Evolutionary conservation across 1,140 invertebrate species (phyloP).

Genomic region (Bombus haemorrhoidalis): DNA sequence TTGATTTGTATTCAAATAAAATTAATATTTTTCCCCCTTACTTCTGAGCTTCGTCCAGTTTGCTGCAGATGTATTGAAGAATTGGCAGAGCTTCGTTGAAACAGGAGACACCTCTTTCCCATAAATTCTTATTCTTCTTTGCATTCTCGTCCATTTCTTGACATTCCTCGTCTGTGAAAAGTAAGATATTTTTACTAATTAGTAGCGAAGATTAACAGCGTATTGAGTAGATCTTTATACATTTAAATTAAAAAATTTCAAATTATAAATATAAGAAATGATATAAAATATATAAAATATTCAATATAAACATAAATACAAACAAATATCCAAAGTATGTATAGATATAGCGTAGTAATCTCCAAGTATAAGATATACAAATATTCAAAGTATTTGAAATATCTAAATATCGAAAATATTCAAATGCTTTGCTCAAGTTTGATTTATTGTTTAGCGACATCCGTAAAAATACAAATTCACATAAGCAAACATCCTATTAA

Average conservation of each 20-base stretch:
- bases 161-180: slow-evolving; percentile 88
- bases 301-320: not conserved
- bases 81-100: slow-evolving; percentile 95
- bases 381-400: not conserved
- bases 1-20: not conserved
- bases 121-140: slow-evolving; percentile 84
- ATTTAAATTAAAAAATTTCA: too few relatives aligned
- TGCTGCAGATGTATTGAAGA: slow-evolving; percentile 93
- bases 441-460: not conserved
- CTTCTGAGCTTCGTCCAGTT: slow-evolving; percentile 91
- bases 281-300: not conserved
- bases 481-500: not conserved
- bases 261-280: too few relatives aligned
- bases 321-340: not conserved
- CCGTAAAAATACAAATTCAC: not conserved
- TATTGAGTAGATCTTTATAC: too few relatives aligned
- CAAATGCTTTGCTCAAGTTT: not conserved
- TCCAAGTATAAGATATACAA: too few relatives aligned
- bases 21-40: slow-evolving; percentile 73
- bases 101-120: slow-evolving; percentile 89
- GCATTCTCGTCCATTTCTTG: slow-evolving; percentile 88
- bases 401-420: not conserved
- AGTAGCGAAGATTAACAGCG: too few relatives aligned
- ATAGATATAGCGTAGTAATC: not conserved
- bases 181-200: not conserved